Evolutionary conservation across 2,888 invertebrate genomes (phyloP).

Genomic region (Aromia moschata): DNA sequence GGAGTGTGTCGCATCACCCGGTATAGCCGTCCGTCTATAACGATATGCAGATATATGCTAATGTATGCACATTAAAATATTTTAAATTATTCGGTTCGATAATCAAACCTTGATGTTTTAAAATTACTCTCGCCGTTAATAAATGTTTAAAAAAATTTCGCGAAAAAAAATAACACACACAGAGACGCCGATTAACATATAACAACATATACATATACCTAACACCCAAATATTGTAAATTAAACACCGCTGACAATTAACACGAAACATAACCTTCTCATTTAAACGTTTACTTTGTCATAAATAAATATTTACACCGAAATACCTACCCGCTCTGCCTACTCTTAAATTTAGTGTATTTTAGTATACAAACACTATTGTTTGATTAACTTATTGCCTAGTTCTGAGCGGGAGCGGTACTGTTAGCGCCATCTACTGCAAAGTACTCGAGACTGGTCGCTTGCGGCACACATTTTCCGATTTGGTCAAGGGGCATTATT

Average conservation of each 20-base stretch:
- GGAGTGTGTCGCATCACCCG: no score
- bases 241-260: slow-evolving; percentile 18
- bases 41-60: no score
- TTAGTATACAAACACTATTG: slow-evolving; percentile 7
- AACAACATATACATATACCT: no score
- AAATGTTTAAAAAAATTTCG: slow-evolving; percentile 3
- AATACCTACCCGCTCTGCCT: slow-evolving; percentile 13
- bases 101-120: no score
- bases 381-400: not conserved
- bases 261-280: slow-evolving; percentile 18
- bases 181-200: slow-evolving; percentile 13
- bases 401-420: not conserved
- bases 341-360: slow-evolving; percentile 17
- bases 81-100: no score
- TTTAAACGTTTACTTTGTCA: slow-evolving; percentile 17
- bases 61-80: no score
- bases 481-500: no score
- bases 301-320: slow-evolving; percentile 19
- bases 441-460: not conserved
- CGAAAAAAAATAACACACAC: slow-evolving; percentile 11
- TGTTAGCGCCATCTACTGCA: slow-evolving; percentile 6
- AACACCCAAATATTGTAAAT: slow-evolving; percentile 16
- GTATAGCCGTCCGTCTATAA: no score
- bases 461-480: no score
- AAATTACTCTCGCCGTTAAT: slow-evolving; percentile 7